Evolutionary conservation across 2,797 vertebrate genomes (phyloP).

Genomic region (Falco columbarius): DNA sequence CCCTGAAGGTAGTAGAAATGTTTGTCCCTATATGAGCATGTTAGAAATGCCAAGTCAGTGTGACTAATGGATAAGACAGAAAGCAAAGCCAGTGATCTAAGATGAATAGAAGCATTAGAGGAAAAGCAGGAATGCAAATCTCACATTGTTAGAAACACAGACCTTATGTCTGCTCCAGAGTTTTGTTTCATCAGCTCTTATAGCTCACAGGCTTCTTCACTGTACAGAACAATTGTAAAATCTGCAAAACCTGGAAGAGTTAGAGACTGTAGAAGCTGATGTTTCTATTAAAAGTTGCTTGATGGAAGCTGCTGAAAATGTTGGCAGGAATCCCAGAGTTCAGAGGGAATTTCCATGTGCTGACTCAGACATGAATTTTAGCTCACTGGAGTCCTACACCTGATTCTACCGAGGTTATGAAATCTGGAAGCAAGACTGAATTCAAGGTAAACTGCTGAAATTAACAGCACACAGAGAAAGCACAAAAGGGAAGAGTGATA

Average conservation of each 20-base stretch:
- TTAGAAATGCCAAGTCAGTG: constrained; percentile 47
- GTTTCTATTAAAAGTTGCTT: constrained; percentile 12
- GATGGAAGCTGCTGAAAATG: constrained; percentile 47
- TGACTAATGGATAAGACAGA: constrained; percentile 66
- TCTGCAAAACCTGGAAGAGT: not conserved
- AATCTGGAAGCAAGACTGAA: not conserved
- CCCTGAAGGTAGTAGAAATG: constrained; percentile 26
- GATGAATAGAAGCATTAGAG: constrained; percentile 53
- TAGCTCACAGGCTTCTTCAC: not conserved
- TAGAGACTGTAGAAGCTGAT: not conserved
- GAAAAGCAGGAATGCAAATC: constrained; percentile 41
- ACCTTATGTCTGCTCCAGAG: not conserved
- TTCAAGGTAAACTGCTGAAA: not conserved
- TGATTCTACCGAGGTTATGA: not conserved
- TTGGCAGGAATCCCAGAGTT: constrained; percentile 59
- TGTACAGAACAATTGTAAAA: not conserved
- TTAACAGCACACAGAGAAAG: not conserved
- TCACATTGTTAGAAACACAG: constrained; percentile 19
- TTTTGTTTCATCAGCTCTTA: constrained; percentile 29
- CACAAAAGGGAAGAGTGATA: not conserved
- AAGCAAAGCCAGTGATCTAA: not conserved
- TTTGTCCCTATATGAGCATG: not conserved
- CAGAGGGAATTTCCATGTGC: constrained; percentile 45
- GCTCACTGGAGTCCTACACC: not conserved
- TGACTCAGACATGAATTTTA: constrained; percentile 53